Base-by-base conservation (phyloP, 2,888 invertebrate species). In the Pollenia angustigena region DNA sequence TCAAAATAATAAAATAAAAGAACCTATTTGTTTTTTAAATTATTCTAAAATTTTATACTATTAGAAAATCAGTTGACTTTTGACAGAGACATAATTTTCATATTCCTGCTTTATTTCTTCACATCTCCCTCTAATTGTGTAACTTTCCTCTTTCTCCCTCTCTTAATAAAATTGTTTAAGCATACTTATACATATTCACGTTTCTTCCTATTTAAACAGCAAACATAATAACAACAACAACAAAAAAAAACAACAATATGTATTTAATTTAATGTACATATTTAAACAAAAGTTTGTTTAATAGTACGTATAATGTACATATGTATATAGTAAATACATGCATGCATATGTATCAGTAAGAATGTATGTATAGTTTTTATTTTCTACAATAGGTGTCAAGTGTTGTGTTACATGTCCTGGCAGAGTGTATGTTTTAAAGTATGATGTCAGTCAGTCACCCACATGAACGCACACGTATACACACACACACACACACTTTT, bases 371-470 rank as follows among this genome's bases (percentile, higher is more conserved):
- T 44, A n/a, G 44, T 60, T 44, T 50, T 50, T 48, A 56, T 11
- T 68, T 85, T 75, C 50, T 40, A 79, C 79, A 85, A 82, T 85
- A 79, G 74, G 79, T 85, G 85, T 85, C 82, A 85, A 85, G 79
- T 79, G 68, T 54, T 81, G 66, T 79, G 58, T 40, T 71, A 72
- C 58, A 79, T 66, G 46, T 78, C 83, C 78, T 79, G 78, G 10
- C 50, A 66, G 23, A 78, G 62, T 62, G 18, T 66, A 64, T 81
- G 54, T 56, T 64, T 18, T n/a, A 72, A 62, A 60, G 11, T 82
- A 75, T 69, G 60, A 82, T 69, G 82, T 76, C 82, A 82, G 75
- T 64, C 50, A 50, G 56, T 66, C 66, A 72, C 72, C 62, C 50
- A 76, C 62, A 40, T n/a, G 18, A 32, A 32, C 32, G 32, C 32